Percentiles rank a stretch among this genome's conserved stretches.
Evolutionary conservation across 2,113 vertebrate genomes (phyloP).

Genomic region (Pipa parva): DNA sequence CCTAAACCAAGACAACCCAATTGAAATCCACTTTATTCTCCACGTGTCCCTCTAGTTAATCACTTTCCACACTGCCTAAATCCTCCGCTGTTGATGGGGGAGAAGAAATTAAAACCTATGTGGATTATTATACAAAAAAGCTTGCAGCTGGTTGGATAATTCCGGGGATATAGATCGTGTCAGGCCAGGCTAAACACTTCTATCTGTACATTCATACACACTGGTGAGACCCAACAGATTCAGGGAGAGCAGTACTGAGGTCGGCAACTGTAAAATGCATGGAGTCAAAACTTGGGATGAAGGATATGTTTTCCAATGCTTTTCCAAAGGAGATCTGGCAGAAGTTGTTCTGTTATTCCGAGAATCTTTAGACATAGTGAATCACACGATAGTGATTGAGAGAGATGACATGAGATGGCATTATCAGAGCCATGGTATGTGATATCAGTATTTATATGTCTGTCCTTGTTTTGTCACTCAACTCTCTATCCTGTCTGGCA

Average conservation of each 20-base stretch:
- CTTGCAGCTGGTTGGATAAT: slow-evolving; percentile 14
- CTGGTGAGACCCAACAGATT: neutral
- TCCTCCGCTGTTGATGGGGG: neutral
- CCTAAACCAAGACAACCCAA: neutral
- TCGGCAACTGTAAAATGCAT: neutral
- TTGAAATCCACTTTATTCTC: neutral
- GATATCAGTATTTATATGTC: neutral
- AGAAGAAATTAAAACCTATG: slow-evolving; percentile 28
- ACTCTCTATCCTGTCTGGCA: neutral
- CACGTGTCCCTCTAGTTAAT: neutral
- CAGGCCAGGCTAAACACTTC: neutral
- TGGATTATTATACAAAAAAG: slow-evolving; percentile 10
- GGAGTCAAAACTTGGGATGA: slow-evolving; percentile 20
- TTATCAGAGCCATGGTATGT: slow-evolving; percentile 51
- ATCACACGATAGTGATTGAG: slow-evolving; percentile 48
- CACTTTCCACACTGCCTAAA: neutral
- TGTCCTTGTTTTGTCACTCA: neutral
- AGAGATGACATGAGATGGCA: slow-evolving; percentile 54
- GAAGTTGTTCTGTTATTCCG: slow-evolving; percentile 23
- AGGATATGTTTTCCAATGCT: slow-evolving; percentile 41
- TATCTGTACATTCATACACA: neutral
- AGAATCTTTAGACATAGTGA: slow-evolving; percentile 40
- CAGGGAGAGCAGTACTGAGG: neutral
- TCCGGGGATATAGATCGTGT: neutral
- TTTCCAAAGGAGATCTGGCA: slow-evolving; percentile 35